Evolutionary conservation across 2,113 vertebrate genomes (phyloP), one percentile per base, ranked within the genome.

Genomic region (Cyprinodon tularosa): DNA sequence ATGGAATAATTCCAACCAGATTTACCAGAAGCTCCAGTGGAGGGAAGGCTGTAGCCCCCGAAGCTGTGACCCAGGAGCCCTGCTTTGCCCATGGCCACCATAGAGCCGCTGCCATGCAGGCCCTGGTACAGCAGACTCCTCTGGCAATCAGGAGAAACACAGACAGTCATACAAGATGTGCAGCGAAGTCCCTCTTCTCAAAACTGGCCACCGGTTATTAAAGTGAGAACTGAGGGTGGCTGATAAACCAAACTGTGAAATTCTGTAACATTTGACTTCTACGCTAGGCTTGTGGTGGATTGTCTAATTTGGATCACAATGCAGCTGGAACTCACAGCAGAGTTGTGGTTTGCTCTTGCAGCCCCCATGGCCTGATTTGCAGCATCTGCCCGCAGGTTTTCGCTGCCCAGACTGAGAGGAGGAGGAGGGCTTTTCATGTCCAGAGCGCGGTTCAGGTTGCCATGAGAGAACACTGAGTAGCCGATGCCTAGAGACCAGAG

Each of bases 341-440:
- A 57, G 57, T 75, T 88, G 86, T 95, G 77, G 0, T 88, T 90
- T 2, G 84, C 89, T 7, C 96, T 90, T 67, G 92, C 5, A 0
- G 89, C 76, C 0, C 84, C 85, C 85, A 93, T 38, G 80, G 85
- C 74, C 1, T 91, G 72, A 2, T 89, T 93, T 53, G 67, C 71
- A 36, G 85, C 71, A 0, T 97, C 96, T 0, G 89, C 80, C 1
- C 95, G 93, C 22, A 93, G 86, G 39, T 90, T 92, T 0, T 97
- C 96, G 0, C 87, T 12, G 12, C 93, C 91, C 89, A 96, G 88
- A 85, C 90, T 95, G 70, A 96, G 84, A 0, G 95, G 94, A 0
- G 95, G 94, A 0, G 96, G 94, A 0, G 96, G 93, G 0, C 93
- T 96, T 87, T 96, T 97, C 92, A 94, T 94, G 71, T 96, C 89